These are phyloP conservation scores for Ichneumoninae sp. DNA, from an alignment of 2,888 invertebrate genomes.

Conservation along the genomic window DNA sequence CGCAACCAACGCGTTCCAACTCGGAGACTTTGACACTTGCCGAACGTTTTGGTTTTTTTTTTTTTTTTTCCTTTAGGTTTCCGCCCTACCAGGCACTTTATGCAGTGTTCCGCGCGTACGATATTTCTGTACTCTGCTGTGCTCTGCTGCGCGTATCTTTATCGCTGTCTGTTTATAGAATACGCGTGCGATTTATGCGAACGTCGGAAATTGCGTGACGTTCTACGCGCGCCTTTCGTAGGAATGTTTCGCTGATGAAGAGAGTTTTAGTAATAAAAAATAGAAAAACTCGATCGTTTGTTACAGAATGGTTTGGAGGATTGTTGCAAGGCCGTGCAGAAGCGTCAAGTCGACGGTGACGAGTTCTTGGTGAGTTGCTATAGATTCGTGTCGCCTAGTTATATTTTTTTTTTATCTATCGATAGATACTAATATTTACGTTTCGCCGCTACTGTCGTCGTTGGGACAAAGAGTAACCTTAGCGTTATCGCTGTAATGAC, in stretches of 20 bases:
- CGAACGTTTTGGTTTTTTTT: background rate
- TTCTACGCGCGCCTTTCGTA: background rate
- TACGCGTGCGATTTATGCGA: background rate
- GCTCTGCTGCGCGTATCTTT: constrained; percentile 11
- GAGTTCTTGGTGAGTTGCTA: constrained; percentile 79
- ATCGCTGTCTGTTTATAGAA: constrained; percentile 48
- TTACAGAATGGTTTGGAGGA: constrained; percentile 80
- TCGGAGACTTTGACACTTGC: constrained; percentile 36
- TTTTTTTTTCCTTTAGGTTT: background rate
- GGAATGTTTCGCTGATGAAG: background rate
- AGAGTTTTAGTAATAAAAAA: background rate
- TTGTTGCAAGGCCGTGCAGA: constrained; percentile 79
- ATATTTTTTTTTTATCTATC: background rate
- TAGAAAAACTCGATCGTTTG: constrained; percentile 41
- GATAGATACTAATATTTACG: background rate
- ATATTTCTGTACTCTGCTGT: constrained; percentile 25
- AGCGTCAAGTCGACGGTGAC: constrained; percentile 81
- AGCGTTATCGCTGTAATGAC: constrained; percentile 33
- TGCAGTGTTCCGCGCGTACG: background rate
- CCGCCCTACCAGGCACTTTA: constrained; percentile 5
- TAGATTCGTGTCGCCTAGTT: background rate
- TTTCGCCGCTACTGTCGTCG: background rate
- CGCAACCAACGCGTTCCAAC: constrained; percentile 4
- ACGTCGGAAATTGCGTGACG: background rate
- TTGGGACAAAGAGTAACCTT: background rate